phyloP scores from a whole-genome alignment of 2,797 vertebrate species.

The Loris lydekkerianus region DNA sequence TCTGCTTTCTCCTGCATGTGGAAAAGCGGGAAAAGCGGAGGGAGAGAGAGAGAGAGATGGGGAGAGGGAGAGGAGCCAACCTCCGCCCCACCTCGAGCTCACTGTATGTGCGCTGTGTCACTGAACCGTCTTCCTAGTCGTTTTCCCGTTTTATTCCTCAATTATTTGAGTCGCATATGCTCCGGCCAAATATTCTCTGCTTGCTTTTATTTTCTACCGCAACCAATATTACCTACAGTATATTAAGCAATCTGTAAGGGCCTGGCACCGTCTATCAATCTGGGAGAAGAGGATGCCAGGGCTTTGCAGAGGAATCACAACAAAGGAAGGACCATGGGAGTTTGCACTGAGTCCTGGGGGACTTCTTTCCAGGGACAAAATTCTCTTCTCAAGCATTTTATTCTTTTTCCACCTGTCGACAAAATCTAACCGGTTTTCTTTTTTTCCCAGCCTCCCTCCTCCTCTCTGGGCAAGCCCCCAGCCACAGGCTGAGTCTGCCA shows the following conservation, averaged over 20 bases:
- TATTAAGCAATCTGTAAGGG: conserved; percentile 85
- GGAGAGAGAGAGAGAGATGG: not conserved
- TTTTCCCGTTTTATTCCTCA: conserved; percentile 87
- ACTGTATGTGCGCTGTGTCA: conserved; percentile 70
- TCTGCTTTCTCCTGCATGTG: conserved; percentile 56
- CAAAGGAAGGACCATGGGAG: conserved; percentile 80
- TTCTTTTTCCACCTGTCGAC: not conserved
- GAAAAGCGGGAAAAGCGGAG: not conserved
- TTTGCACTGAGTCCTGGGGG: conserved; percentile 36
- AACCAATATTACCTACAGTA: conserved; percentile 85
- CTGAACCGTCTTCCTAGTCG: conserved; percentile 77
- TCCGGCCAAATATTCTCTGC: conserved; percentile 87
- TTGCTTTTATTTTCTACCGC: conserved; percentile 86
- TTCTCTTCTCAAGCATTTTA: not conserved
- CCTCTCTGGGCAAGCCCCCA: not conserved
- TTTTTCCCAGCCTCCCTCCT: not conserved
- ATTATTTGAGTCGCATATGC: conserved; percentile 88
- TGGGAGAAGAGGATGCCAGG: conserved; percentile 74
- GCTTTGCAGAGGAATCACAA: conserved; percentile 79
- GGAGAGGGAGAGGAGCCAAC: not conserved
- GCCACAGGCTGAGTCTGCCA: not conserved
- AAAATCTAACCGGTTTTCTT: conserved; percentile 14
- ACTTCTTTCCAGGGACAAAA: conserved; percentile 61
- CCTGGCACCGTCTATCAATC: conserved; percentile 83
- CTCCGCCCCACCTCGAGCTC: not conserved